phyloP scores from a whole-genome alignment of 2,888 invertebrate genomes.

The Nudaria mundana region DNA sequence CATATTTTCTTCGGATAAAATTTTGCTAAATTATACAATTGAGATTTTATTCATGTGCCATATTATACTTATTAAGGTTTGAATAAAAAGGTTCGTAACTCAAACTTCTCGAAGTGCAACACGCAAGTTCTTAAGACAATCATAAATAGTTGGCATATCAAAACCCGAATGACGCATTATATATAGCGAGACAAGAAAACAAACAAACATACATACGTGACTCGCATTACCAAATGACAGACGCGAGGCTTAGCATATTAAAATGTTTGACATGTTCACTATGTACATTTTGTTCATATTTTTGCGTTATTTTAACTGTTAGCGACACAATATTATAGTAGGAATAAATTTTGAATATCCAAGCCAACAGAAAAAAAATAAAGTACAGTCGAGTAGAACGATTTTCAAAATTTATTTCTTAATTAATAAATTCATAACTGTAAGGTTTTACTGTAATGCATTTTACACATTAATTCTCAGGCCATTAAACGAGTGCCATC shows the following conservation, averaged over 20 bases:
- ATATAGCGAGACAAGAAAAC: constrained; percentile 57
- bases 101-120: constrained; percentile 59
- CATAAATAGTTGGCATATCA: constrained; percentile 63
- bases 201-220: constrained; percentile 71
- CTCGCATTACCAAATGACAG: constrained; percentile 77
- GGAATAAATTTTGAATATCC: constrained; percentile 34
- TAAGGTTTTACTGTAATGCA: constrained; percentile 75
- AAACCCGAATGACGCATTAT: constrained; percentile 51
- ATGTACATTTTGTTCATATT: constrained; percentile 60
- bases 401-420: constrained; percentile 27
- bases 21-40: not conserved
- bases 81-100: too few relatives aligned
- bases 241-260: constrained; percentile 73
- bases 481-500: constrained; percentile 80
- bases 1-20: not conserved
- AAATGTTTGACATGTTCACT: constrained; percentile 44
- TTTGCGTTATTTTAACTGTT: constrained; percentile 39
- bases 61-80: too few relatives aligned
- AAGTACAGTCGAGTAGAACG: constrained; percentile 1
- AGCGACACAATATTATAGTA: constrained; percentile 16
- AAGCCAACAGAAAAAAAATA: constrained; percentile 6
- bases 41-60: not conserved
- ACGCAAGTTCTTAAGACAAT: constrained; percentile 59
- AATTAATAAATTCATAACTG: constrained; percentile 38
- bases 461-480: constrained; percentile 80